Conservation (phyloP, 1,140 invertebrate species). For the Drosophila sechellia region DNA sequence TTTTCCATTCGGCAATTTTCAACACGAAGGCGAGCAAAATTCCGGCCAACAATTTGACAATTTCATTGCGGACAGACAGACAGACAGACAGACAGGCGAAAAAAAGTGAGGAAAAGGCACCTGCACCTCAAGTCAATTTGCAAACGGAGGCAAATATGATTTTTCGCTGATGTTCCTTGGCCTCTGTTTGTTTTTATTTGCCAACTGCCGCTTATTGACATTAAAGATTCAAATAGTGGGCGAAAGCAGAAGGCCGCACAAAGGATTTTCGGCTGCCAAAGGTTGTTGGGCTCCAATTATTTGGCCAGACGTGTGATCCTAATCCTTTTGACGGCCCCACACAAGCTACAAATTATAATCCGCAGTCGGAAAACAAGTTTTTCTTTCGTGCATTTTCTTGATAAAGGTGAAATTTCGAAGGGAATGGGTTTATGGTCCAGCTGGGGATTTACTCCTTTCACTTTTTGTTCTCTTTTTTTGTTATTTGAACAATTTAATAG, state of each 20-base stretch:
- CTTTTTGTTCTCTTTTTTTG: not conserved
- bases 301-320: conserved; percentile 56
- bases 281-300: conserved; percentile 67
- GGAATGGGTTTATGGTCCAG: not conserved
- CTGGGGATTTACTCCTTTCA: conserved; percentile 5
- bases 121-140: conserved; percentile 56
- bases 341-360: conserved; percentile 77
- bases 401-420: conserved; percentile 3
- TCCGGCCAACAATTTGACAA: conserved; percentile 66
- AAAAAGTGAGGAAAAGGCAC: conserved; percentile 14
- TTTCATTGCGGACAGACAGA: conserved; percentile 49
- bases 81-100: not conserved
- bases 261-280: conserved; percentile 67
- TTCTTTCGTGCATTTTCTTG: conserved; percentile 5
- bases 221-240: conserved; percentile 77
- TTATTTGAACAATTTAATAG: not conserved
- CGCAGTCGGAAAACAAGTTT: conserved; percentile 26
- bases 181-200: conserved; percentile 17
- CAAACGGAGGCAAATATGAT: conserved; percentile 36
- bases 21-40: conserved; percentile 66
- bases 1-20: conserved; percentile 69
- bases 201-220: conserved; percentile 67
- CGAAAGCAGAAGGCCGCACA: conserved; percentile 47
- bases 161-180: conserved; percentile 5
- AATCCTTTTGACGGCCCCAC: conserved; percentile 64